These are phyloP conservation scores for Panzeria rudis DNA, from an alignment of 2,888 invertebrate species.

Conservation along the genomic window DNA sequence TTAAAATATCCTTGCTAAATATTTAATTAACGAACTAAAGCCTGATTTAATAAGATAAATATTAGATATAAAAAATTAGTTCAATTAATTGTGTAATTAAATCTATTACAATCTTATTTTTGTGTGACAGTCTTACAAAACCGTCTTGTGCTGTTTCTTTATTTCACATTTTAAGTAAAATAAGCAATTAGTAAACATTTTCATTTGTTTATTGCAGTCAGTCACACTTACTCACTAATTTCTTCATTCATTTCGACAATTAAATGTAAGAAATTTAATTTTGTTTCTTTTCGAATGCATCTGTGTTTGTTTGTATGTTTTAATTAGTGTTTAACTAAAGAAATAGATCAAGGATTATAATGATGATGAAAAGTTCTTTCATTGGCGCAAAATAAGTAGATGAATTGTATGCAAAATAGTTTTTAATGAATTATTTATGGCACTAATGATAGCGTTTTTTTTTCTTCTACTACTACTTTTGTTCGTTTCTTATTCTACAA, in stretches of 20 bases:
- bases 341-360: constrained; percentile 57
- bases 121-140: too few species aligned
- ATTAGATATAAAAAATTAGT: too few species aligned
- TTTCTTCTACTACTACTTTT: neutral
- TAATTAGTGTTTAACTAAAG: constrained; percentile 58
- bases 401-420: constrained; percentile 13
- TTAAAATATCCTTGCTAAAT: too few species aligned
- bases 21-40: too few species aligned
- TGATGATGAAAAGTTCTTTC: constrained; percentile 12
- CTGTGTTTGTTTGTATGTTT: constrained; percentile 23
- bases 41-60: too few species aligned
- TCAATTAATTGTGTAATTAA: too few species aligned
- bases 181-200: neutral
- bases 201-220: neutral
- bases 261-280: constrained; percentile 7
- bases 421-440: constrained; percentile 53
- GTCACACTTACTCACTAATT: neutral
- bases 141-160: neutral
- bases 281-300: neutral
- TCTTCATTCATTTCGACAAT: neutral
- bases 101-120: too few species aligned
- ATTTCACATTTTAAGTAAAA: neutral
- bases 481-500: constrained; percentile 2
- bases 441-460: constrained; percentile 25
- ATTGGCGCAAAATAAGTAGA: constrained; percentile 6